A percentile compares a stretch with the other conserved stretches of the same genome.
Conservation (phyloP, 1,140 invertebrate genomes). For the Pomacea maculata region DNA sequence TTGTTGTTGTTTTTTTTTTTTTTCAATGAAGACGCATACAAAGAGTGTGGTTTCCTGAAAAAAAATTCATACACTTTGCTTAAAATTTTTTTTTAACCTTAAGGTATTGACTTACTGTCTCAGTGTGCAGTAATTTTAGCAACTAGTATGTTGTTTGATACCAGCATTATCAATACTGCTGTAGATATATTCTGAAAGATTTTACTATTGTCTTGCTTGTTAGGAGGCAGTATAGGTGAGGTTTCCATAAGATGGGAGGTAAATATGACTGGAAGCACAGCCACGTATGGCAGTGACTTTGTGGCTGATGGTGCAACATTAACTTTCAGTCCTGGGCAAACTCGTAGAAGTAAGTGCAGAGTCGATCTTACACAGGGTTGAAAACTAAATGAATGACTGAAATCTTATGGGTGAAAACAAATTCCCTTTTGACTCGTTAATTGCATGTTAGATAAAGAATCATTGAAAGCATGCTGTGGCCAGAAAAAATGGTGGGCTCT, state of each 20-base stretch:
- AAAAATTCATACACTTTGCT: no score
- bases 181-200: no score
- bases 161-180: no score
- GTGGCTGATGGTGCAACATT: constrained; percentile 61
- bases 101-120: no score
- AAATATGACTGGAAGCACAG: constrained; percentile 39
- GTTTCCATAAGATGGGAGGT: constrained; percentile 58
- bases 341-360: constrained; percentile 45
- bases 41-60: no score
- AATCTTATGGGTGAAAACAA: background rate
- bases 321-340: constrained; percentile 51
- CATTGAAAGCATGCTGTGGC: no score
- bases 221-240: constrained; percentile 59
- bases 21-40: no score
- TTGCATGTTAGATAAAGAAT: background rate
- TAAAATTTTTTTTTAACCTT: no score
- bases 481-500: no score
- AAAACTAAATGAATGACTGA: background rate
- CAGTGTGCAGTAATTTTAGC: no score
- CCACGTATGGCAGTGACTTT: constrained; percentile 52
- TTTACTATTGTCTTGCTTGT: background rate
- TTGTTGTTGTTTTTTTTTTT: no score
- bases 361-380: background rate
- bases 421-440: background rate
- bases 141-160: no score